Conservation (phyloP, 2,113 vertebrate genomes). For the Theristicus caerulescens region DNA sequence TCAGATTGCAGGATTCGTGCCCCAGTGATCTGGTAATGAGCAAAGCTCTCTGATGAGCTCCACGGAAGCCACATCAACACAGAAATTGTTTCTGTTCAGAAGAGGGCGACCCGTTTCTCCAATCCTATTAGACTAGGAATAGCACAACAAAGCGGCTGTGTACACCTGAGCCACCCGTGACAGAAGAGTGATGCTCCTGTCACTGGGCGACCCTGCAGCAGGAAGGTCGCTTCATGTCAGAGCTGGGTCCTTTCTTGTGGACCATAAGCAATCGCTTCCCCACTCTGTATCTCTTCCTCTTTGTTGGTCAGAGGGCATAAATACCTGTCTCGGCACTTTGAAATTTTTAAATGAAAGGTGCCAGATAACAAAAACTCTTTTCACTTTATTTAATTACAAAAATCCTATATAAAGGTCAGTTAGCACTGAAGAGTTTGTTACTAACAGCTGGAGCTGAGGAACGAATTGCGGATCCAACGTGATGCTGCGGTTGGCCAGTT, state of each 20-base stretch:
- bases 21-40: background rate
- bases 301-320: background rate
- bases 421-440: background rate
- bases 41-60: background rate
- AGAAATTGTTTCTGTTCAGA: background rate
- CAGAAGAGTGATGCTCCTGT: background rate
- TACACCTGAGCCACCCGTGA: background rate
- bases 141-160: background rate
- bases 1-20: background rate
- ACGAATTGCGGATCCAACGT: background rate
- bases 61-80: background rate
- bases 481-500: background rate
- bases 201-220: background rate
- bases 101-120: background rate
- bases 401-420: background rate
- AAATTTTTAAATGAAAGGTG: background rate
- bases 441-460: slow-evolving; percentile 37
- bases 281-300: background rate
- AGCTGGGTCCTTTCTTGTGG: background rate
- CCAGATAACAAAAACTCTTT: background rate
- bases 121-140: background rate
- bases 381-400: background rate
- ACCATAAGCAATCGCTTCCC: background rate
- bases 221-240: background rate
- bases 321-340: background rate